phyloP scores from a whole-genome alignment of 2,888 invertebrate species.

The Melitaea athalia region DNA sequence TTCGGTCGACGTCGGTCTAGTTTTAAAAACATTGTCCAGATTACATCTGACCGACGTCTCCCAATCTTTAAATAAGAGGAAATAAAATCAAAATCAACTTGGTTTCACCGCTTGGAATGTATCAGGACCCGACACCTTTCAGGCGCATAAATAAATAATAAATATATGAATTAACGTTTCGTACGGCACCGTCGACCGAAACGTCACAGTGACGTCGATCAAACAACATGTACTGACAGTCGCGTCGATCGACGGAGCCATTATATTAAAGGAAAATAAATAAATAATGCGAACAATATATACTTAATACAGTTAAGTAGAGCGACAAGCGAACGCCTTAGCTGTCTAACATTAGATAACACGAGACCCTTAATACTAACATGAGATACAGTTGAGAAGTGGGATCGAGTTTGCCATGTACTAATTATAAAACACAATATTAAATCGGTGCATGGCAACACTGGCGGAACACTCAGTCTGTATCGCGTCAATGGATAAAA shows the following conservation, averaged over 20 bases:
- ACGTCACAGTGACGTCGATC: neutral
- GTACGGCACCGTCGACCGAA: slow-evolving; percentile 11
- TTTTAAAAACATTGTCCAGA: slow-evolving; percentile 71
- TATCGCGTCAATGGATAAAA: slow-evolving; percentile 42
- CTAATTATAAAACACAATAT: neutral
- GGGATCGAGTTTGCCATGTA: slow-evolving; percentile 27
- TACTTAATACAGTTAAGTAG: slow-evolving; percentile 51
- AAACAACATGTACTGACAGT: slow-evolving; percentile 1
- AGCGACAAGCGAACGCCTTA: slow-evolving; percentile 74
- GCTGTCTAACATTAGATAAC: slow-evolving; percentile 78
- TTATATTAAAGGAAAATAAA: slow-evolving; percentile 35
- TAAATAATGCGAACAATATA: slow-evolving; percentile 50
- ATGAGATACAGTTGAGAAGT: slow-evolving; percentile 58
- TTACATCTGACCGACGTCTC: slow-evolving; percentile 65
- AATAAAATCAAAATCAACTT: slow-evolving; percentile 64
- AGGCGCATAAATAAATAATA: slow-evolving; percentile 65
- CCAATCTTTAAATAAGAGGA: slow-evolving; percentile 23
- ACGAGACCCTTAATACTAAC: slow-evolving; percentile 75
- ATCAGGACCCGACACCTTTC: slow-evolving; percentile 80
- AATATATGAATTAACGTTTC: slow-evolving; percentile 11
- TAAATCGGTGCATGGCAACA: slow-evolving; percentile 22
- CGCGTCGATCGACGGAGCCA: slow-evolving; percentile 14
- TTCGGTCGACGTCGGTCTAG: slow-evolving; percentile 50
- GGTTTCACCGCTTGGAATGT: slow-evolving; percentile 80
- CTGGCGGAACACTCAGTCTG: slow-evolving; percentile 38